Conservation (phyloP, 2,113 vertebrate genomes). For the Holacanthus passer region DNA sequence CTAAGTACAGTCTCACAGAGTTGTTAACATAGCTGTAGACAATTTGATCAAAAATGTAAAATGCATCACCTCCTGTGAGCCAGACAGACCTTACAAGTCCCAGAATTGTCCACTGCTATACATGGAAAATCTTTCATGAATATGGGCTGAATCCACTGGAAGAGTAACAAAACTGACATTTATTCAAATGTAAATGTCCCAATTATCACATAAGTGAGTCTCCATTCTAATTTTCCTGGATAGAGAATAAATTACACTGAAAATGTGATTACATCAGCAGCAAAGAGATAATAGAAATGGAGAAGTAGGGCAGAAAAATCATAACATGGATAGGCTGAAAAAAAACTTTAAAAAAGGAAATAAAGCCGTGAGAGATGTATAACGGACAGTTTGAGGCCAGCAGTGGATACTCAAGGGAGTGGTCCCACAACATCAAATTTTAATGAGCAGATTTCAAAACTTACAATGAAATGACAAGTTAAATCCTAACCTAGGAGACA, state of each 20-base stretch:
- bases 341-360: not conserved
- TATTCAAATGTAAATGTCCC: slow-evolving; percentile 34
- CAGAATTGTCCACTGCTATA: not conserved
- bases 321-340: slow-evolving; percentile 4
- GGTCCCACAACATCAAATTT: slow-evolving; percentile 52
- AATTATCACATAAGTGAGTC: slow-evolving; percentile 13
- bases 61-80: not conserved
- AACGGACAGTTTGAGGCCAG: slow-evolving; percentile 54
- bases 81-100: not conserved
- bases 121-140: slow-evolving; percentile 2
- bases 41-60: not conserved
- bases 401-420: slow-evolving; percentile 37
- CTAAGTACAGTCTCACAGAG: not conserved
- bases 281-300: slow-evolving; percentile 15
- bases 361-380: slow-evolving; percentile 9
- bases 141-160: not conserved
- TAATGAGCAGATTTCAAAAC: slow-evolving; percentile 66
- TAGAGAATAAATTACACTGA: slow-evolving; percentile 24
- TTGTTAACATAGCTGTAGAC: not conserved
- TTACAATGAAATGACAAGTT: slow-evolving; percentile 51
- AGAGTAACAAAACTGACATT: not conserved
- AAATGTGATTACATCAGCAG: slow-evolving; percentile 34
- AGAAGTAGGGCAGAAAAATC: slow-evolving; percentile 35
- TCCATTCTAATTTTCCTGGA: slow-evolving; percentile 28
- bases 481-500: slow-evolving; percentile 52